Evolutionary conservation across 92 coral and sea anemone genomes (phyloP), one percentile per base, ranked within the genome.

Genomic region (Epizoanthus scotinus): DNA sequence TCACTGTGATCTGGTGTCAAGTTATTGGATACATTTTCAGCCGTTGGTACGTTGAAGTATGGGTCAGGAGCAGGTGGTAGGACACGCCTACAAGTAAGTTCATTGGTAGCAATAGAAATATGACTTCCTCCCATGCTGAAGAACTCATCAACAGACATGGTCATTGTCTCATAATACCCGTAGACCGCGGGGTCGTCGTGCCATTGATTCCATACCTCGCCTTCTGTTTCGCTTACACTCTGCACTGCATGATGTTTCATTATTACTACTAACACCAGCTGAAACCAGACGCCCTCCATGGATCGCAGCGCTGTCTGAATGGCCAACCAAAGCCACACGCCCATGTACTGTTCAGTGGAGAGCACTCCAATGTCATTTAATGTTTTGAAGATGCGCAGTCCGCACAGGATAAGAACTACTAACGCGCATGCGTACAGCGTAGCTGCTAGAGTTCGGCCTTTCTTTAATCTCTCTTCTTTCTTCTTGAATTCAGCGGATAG

Each of bases 251-350:
- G 81, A 49, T 60, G 81, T 34, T 27, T 58, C n/a, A 53, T 69
- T 58, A 75, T 15, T 17, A 40, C 19, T 13, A 55, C 25, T 56
- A 75, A 29, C 28, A 75, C 68, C 18, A 75, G 14, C 34, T 75
- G 56, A 47, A 68, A 75, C n/a, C 31, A 75, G 2, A 75, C 15
- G n/a, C 38, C 22, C 56, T 75, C 81, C 18, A 38, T 59, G 12
- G 61, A 14, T 5, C 81, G 68, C 31, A 75, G 15, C 3, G 57
- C 68, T 31, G 67, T 75, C 22, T 75, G 81, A 22, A 18, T 59
- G 13, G 54, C 68, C 2, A 75, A 20, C 81, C 81, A 75, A 5
- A 2, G 21, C 81, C 81, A 75, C 29, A 40, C 20, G 2, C 27
- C 55, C 57, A 57, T 26, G 68, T 59, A 60, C 28, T 40, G 19